Conservation (phyloP, 2,797 vertebrate genomes). For the Melanogrammus aeglefinus region DNA sequence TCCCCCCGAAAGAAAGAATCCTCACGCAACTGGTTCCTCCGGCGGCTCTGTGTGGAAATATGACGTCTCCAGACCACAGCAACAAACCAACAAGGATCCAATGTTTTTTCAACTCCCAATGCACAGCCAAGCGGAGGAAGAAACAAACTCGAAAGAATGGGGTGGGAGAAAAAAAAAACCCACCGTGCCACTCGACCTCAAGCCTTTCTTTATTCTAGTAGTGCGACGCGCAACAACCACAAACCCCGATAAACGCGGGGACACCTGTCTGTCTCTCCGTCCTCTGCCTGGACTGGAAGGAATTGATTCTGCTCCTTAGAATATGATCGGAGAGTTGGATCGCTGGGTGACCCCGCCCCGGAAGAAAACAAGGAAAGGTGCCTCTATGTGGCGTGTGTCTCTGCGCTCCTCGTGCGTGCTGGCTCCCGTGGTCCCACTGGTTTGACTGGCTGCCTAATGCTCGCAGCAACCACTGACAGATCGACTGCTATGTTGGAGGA, state of each 20-base stretch:
- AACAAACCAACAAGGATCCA: slow-evolving; percentile 34
- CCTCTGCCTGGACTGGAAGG: slow-evolving; percentile 19
- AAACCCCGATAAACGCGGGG: too few species aligned
- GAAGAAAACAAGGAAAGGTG: slow-evolving; percentile 16
- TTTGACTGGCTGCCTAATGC: slow-evolving; percentile 64
- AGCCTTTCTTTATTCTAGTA: too few species aligned
- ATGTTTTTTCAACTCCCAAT: background rate
- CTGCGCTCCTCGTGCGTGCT: slow-evolving; percentile 31
- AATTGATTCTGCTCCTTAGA: slow-evolving; percentile 44
- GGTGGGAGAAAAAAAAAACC: too few species aligned
- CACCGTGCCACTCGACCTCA: too few species aligned
- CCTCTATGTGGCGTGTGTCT: slow-evolving; percentile 57
- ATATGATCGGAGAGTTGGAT: slow-evolving; percentile 40
- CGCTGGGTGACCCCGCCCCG: too few species aligned
- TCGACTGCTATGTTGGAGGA: slow-evolving; percentile 66
- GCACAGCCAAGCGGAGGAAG: too few species aligned
- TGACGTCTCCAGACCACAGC: slow-evolving; percentile 24
- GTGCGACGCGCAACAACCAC: too few species aligned
- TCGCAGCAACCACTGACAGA: slow-evolving; percentile 73
- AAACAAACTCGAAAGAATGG: too few species aligned
- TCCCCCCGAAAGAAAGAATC: slow-evolving; percentile 38
- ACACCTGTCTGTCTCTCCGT: slow-evolving; percentile 2
- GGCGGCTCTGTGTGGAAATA: background rate
- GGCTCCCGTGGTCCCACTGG: slow-evolving; percentile 61
- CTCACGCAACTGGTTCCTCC: slow-evolving; percentile 3